A percentile compares a stretch with the other conserved stretches of the same genome.
Evolutionary conservation across 1,140 invertebrate genomes (phyloP).

Genomic region (Bombus consobrinus): DNA sequence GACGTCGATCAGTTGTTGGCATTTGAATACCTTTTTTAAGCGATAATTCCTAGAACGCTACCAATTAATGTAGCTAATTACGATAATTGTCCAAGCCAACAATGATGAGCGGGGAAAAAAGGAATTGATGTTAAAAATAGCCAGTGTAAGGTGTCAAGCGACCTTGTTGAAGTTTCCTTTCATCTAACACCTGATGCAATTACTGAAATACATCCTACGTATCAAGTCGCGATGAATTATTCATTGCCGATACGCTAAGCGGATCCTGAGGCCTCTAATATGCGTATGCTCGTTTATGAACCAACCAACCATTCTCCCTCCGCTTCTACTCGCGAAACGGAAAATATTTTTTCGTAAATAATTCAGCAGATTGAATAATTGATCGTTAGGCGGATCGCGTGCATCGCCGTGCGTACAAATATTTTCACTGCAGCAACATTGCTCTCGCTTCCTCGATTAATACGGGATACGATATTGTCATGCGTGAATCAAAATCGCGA

Average conservation of each 20-base stretch:
- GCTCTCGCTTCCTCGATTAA: slow-evolving; percentile 18
- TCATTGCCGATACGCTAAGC: slow-evolving; percentile 43
- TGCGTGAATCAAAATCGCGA: slow-evolving; percentile 36
- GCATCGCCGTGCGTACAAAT: background rate
- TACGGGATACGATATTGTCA: slow-evolving; percentile 44
- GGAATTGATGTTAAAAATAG: slow-evolving; percentile 1
- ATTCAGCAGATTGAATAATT: slow-evolving; percentile 15
- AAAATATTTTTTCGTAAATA: slow-evolving; percentile 16
- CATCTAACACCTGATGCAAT: slow-evolving; percentile 46
- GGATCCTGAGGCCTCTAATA: slow-evolving; percentile 20
- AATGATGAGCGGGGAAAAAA: background rate
- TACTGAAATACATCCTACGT: slow-evolving; percentile 42
- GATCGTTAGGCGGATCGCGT: background rate
- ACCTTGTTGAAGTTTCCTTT: slow-evolving; percentile 48
- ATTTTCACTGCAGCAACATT: slow-evolving; percentile 2
- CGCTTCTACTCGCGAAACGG: background rate
- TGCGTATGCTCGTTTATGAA: background rate
- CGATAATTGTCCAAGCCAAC: background rate
- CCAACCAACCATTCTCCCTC: background rate
- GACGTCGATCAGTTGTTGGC: background rate
- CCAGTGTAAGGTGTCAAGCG: slow-evolving; percentile 7
- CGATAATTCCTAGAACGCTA: background rate
- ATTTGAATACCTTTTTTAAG: background rate
- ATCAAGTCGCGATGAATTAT: slow-evolving; percentile 37
- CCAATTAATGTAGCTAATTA: slow-evolving; percentile 10